These are phyloP conservation scores for Antedon mediterranea DNA, from an alignment of 53 echinoderm and acorn worm genomes.

Conservation along the genomic window DNA sequence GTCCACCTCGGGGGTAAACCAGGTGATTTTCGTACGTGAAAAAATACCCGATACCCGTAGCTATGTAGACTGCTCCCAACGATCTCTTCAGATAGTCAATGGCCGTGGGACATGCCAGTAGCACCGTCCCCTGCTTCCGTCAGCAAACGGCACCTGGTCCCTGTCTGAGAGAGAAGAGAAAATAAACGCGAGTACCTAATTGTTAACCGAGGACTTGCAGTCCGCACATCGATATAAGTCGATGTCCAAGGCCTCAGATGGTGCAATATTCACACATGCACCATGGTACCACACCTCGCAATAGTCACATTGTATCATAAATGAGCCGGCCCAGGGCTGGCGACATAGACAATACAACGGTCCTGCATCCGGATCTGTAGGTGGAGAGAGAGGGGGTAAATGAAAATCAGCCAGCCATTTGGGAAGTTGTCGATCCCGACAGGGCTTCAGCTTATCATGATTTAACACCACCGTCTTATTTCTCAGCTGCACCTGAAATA, in stretches of 20 bases:
- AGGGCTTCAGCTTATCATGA: constrained; percentile 29
- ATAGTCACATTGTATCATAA: constrained; percentile 1
- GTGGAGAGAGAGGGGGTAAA: background rate
- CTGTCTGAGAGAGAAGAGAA: too few species aligned
- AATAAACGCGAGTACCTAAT: too few species aligned
- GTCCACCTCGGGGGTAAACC: too few species aligned
- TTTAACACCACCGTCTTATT: constrained; percentile 18
- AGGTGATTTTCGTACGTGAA: too few species aligned
- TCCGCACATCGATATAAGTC: background rate
- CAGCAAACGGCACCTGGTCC: too few species aligned
- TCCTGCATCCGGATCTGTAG: background rate
- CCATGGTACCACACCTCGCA: background rate
- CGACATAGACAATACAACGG: background rate
- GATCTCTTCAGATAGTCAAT: too few species aligned
- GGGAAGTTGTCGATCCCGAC: constrained; percentile 23
- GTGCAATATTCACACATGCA: background rate
- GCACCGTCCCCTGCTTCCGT: too few species aligned
- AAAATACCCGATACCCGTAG: too few species aligned
- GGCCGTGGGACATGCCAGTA: too few species aligned
- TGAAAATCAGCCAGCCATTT: constrained; percentile 10
- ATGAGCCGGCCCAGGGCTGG: background rate
- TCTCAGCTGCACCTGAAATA: constrained; percentile 15
- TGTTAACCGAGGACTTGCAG: too few species aligned
- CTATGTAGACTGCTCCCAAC: too few species aligned
- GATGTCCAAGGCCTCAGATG: background rate